Evolutionary conservation across 2,113 vertebrate genomes (phyloP).

Genomic region (Boulengeromyrus knoepffleri): DNA sequence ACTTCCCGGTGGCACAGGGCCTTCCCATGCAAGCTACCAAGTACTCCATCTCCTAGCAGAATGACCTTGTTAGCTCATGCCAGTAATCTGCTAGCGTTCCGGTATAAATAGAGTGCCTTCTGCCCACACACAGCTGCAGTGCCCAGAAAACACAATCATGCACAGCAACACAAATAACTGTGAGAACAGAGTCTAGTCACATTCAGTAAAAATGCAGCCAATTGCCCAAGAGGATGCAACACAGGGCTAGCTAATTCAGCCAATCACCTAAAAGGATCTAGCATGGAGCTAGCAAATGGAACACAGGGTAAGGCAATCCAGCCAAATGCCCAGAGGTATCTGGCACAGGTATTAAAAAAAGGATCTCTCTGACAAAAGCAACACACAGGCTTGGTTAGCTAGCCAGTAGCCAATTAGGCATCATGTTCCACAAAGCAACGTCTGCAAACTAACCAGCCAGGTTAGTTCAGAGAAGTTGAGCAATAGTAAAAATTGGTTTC

Average conservation of each 20-base stretch:
- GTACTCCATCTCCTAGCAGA: not conserved
- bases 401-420: not conserved
- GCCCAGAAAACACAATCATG: not conserved
- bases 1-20: not conserved
- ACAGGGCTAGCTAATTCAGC: not conserved
- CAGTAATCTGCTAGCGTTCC: not conserved
- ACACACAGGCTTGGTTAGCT: not conserved
- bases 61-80: conserved; percentile 3
- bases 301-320: not conserved
- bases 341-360: not conserved
- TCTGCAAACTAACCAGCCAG: not conserved
- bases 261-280: not conserved
- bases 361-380: not conserved
- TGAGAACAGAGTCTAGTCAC: not conserved
- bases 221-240: not conserved
- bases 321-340: not conserved
- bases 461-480: not conserved
- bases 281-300: not conserved
- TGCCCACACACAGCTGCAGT: not conserved
- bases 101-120: conserved; percentile 1
- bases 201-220: not conserved
- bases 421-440: not conserved
- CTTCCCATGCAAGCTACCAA: not conserved
- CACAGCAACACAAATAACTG: not conserved
- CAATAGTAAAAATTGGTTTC: not conserved